Base-by-base conservation (phyloP, 64 coral and sea anemone genomes). In the Stichodactyla helianthus region DNA sequence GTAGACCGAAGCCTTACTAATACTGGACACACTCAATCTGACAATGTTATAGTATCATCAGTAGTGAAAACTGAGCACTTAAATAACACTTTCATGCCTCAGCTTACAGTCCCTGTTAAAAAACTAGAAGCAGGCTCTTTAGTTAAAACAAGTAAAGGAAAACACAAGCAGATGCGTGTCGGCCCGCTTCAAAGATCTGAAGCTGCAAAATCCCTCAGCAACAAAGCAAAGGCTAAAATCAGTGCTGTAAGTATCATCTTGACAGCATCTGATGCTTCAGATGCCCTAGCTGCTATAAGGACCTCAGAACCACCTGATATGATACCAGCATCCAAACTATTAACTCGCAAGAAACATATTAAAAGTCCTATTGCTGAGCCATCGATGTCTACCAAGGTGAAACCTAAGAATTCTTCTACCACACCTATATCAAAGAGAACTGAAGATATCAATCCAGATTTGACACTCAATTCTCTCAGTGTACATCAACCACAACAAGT, bases 241-340 rank as follows among this genome's bases (percentile, higher is more conserved):
- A 97, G 89, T 74, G 91, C 92, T n/a, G 91, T 97, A 54, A 89
- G 85, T 13, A 93, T 86, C 51, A 79, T 97, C 17, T 85, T 97
- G 55, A 87, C 91, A 0, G 79, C 88, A 52, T 88, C 91, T 6
- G 51, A 86, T 25, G 94, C 91, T 55, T 88, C 67, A 1, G 87
- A 93, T 63, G 94, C 94, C 62, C 77, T 97, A 12, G 83, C 91
- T 78, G 94, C 91, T 4, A 67, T 97, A 55, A 84, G 88, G 35
- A 97, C 91, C n/a, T 79, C 57, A 20, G 91, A 86, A 56, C 94
- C 94, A 23, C 65, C 86, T 18, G 88, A 90, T 68, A 97, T 97
- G 84, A 50, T 92, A 52, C 83, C 86, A 84, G 88, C 85, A 80
- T 68, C 27, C 81, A 90, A 85, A 58, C 71, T 93, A 17, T 90